Evolutionary conservation across 2,888 invertebrate species (phyloP).

Genomic region (Chrysolina haemoptera): DNA sequence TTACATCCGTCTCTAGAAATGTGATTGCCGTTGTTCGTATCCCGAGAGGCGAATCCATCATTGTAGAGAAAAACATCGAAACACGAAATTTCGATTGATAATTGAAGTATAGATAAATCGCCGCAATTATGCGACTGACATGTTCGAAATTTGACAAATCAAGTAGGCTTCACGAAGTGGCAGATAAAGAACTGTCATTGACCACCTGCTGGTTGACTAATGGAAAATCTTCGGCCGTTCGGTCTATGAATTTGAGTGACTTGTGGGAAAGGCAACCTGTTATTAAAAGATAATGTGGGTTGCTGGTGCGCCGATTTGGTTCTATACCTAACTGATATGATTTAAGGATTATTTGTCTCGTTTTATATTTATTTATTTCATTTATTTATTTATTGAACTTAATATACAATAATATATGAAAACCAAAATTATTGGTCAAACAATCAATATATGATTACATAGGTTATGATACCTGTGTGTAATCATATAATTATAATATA

Average conservation of each 20-base stretch:
- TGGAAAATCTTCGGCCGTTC: conserved; percentile 52
- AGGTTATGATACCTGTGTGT: too few relatives aligned
- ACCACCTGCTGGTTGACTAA: conserved; percentile 62
- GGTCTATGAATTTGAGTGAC: conserved; percentile 51
- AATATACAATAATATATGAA: too few relatives aligned
- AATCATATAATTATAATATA: too few relatives aligned
- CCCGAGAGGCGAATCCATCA: neutral
- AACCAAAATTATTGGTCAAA: too few relatives aligned
- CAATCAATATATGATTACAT: too few relatives aligned
- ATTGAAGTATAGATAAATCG: conserved; percentile 55
- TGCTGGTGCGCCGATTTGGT: neutral
- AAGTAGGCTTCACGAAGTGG: conserved; percentile 51
- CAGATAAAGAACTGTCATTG: conserved; percentile 60
- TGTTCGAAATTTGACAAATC: conserved; percentile 60
- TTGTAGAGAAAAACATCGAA: neutral
- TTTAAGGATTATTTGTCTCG: neutral
- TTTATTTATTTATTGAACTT: too few relatives aligned
- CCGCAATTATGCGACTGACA: conserved; percentile 57
- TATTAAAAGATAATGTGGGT: conserved; percentile 33
- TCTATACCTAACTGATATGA: neutral
- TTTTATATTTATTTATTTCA: too few relatives aligned
- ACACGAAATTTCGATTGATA: conserved; percentile 46
- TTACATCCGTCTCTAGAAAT: neutral
- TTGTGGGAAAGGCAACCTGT: conserved; percentile 52
- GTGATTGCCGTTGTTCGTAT: neutral